Evolutionary conservation across 2,797 vertebrate genomes (phyloP).

Genomic region (Pipistrellus nathusii): DNA sequence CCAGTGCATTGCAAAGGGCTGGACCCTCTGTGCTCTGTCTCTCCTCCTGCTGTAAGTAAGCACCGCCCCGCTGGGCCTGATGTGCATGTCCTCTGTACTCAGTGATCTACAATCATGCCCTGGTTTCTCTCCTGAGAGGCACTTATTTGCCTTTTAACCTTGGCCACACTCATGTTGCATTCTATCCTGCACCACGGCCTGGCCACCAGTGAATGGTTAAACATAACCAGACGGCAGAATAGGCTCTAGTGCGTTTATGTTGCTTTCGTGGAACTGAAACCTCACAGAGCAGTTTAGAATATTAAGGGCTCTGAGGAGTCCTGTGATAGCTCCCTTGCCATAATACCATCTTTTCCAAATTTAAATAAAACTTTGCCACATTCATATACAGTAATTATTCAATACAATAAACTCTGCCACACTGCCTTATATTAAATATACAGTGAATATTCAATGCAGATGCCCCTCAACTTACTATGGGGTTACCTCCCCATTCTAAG

Average conservation of each 20-base stretch:
- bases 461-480: background rate
- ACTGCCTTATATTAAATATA: background rate
- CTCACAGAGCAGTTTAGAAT: background rate
- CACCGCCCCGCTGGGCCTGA: no score
- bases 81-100: no score
- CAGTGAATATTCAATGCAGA: background rate
- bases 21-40: background rate
- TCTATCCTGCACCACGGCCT: background rate
- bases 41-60: background rate
- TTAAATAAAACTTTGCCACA: background rate
- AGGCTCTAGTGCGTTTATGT: background rate
- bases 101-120: background rate
- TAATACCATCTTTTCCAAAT: background rate
- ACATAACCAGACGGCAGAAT: background rate
- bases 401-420: background rate
- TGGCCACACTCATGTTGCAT: background rate
- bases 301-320: background rate
- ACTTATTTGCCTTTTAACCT: background rate
- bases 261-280: background rate
- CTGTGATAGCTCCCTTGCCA: background rate
- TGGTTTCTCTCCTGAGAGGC: background rate
- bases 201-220: no score
- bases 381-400: background rate
- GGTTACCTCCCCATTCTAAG: background rate
- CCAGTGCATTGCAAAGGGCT: rapidly evolving